Evolutionary conservation across 2,888 invertebrate genomes (phyloP), one percentile per base, ranked within the genome.

Genomic region (Caradrina kadenii): DNA sequence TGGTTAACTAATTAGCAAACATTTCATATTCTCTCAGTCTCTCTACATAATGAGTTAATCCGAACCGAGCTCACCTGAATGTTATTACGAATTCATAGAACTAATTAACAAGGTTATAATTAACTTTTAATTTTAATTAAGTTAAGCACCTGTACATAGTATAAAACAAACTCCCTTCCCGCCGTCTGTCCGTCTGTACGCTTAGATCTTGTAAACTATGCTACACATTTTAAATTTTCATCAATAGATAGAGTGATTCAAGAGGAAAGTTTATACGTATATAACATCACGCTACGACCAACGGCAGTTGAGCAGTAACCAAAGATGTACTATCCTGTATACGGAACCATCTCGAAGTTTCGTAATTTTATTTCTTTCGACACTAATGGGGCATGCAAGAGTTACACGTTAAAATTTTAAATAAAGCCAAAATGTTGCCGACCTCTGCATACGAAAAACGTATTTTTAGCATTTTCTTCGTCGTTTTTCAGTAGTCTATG

Each of bases 351-450:
- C 2, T 6, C 7, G 11, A 39, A 35, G 39, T 49, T 31, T 45
- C 3, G 10, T 58, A 1, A 53, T 62, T 56, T 75, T 26, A 26
- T 76, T 58, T 65, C 65, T 55, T 58, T 35, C 21, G 5, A 35
- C 7, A 7, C 6, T 22, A 79, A 71, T 73, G 56, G 76, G 54
- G 53, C 70, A 63, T 66, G 72, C 71, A 69, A 73, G 75, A 69
- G 64, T 73, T 70, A 73, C 45, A 73, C 65, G 79, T 84, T 80
- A 71, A 80, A 85, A 77, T 80, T 79, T 80, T 75, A 81, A 85
- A 81, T 76, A 79, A 72, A 81, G 63, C 73, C 48, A 56, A 76
- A 83, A 78, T 76, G 74, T 77, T 65, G 68, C 56, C 71, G 59
- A 62, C 61, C 67, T 42, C 73, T 64, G 82, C 81, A 80, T 82